A percentile compares a stretch with the other conserved stretches of the same genome.
phyloP scores from a whole-genome alignment of 2,888 invertebrate genomes.

The Luffia ferchaultella region DNA sequence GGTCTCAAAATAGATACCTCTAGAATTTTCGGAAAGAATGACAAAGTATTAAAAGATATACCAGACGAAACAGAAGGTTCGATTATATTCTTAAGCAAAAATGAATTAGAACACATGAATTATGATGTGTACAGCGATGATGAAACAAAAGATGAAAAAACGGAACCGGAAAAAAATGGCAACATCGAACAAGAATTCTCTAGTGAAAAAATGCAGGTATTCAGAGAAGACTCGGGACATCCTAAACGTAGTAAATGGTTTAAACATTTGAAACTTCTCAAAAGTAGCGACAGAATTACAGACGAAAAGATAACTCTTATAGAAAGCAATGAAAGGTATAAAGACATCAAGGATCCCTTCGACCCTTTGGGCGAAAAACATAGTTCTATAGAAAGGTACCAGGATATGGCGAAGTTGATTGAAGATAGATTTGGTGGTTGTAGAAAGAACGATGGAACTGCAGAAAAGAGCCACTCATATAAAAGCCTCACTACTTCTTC shows the following conservation, averaged over 20 bases:
- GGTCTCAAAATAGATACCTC: constrained; percentile 58
- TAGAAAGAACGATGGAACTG: constrained; percentile 49
- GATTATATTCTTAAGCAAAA: constrained; percentile 72
- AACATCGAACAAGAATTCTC: constrained; percentile 43
- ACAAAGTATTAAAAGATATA: constrained; percentile 58
- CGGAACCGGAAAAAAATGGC: constrained; percentile 32
- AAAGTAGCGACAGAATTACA: constrained; percentile 47
- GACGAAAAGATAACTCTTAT: constrained; percentile 52
- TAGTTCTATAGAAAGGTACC: constrained; percentile 74
- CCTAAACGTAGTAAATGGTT: constrained; percentile 74
- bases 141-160: constrained; percentile 54
- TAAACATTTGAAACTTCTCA: constrained; percentile 64
- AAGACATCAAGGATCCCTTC: constrained; percentile 62
- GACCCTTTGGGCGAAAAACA: constrained; percentile 71
- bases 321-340: constrained; percentile 42
- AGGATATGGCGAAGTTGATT: constrained; percentile 75
- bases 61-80: constrained; percentile 71
- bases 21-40: constrained; percentile 57
- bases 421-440: constrained; percentile 71
- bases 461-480: constrained; percentile 59
- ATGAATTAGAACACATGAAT: constrained; percentile 70
- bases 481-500: constrained; percentile 62
- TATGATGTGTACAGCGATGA: constrained; percentile 62
- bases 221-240: constrained; percentile 51
- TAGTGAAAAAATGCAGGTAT: constrained; percentile 58